A percentile compares a stretch with the other conserved stretches of the same genome.
Evolutionary conservation across 2,113 vertebrate species (phyloP).

Genomic region (Dolichallabes microphthalmus): DNA sequence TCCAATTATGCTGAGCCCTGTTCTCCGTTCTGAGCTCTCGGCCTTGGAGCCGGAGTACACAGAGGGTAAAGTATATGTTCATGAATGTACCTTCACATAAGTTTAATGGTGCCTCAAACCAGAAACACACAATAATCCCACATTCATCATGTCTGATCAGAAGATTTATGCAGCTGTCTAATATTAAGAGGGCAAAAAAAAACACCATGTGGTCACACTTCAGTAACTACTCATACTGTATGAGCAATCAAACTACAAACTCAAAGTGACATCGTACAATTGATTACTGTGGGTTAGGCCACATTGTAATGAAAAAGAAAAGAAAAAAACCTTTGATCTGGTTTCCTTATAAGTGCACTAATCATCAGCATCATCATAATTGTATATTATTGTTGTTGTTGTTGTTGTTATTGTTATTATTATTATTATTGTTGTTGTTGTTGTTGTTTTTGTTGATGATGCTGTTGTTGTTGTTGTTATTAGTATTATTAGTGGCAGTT

Average conservation of each 20-base stretch:
- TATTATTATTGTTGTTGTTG: too few relatives aligned
- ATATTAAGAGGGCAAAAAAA: neutral
- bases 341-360: neutral
- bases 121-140: neutral
- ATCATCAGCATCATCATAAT: too few relatives aligned
- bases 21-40: conserved; percentile 53
- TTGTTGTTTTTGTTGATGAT: too few relatives aligned
- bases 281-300: neutral
- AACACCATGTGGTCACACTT: neutral
- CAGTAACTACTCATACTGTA: conserved; percentile 4
- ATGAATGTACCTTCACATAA: neutral
- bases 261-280: neutral
- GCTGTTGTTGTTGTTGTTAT: too few relatives aligned
- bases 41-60: conserved; percentile 54
- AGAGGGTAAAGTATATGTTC: conserved; percentile 42
- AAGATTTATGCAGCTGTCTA: neutral
- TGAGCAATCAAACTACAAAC: conserved; percentile 5
- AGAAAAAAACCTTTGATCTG: neutral
- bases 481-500: too few relatives aligned
- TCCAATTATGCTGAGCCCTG: conserved; percentile 53
- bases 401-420: too few relatives aligned
- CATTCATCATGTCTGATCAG: neutral
- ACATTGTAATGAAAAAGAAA: neutral
- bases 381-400: neutral
- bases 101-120: neutral